Evolutionary conservation across 1,140 invertebrate species (phyloP).

Genomic region (Drosophila busckii): DNA sequence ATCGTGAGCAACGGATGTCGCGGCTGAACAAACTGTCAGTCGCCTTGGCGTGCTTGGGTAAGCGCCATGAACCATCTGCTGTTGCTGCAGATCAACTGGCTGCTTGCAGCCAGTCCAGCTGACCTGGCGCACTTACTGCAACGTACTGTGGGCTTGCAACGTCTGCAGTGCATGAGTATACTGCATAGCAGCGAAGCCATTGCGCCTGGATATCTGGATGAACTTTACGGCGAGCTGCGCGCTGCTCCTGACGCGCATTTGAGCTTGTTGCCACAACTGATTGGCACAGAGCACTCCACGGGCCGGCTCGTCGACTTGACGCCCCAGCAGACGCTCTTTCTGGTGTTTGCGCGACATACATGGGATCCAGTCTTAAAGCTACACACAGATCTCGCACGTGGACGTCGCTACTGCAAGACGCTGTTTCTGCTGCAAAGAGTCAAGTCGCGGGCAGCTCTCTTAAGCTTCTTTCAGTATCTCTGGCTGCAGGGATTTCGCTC

Average conservation of each 20-base stretch:
- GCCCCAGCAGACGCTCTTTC: conserved; percentile 32
- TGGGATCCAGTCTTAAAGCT: conserved; percentile 26
- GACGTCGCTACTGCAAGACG: conserved; percentile 37
- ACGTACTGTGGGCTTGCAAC: conserved; percentile 25
- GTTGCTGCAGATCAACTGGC: conserved; percentile 1
- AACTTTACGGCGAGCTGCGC: conserved; percentile 9
- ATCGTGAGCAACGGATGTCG: conserved; percentile 14
- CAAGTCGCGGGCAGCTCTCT: neutral
- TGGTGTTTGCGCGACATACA: conserved; percentile 44
- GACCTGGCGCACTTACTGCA: conserved; percentile 31
- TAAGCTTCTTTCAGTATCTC: conserved; percentile 26
- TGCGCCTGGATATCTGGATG: conserved; percentile 13
- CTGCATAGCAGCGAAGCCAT: conserved; percentile 28
- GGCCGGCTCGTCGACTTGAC: conserved; percentile 13
- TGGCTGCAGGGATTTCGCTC: conserved; percentile 48
- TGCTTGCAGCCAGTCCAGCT: conserved; percentile 2
- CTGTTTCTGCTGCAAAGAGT: conserved; percentile 24
- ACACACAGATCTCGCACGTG: conserved; percentile 26
- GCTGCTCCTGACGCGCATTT: conserved; percentile 37
- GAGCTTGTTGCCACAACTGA: conserved; percentile 32
- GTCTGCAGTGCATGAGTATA: conserved; percentile 29
- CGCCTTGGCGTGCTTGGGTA: neutral
- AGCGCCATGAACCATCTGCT: conserved; percentile 30
- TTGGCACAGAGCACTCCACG: conserved; percentile 3
- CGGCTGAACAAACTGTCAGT: neutral